A percentile compares a stretch with the other conserved stretches of the same genome.
Conservation (phyloP, 2,113 vertebrate species). For the Protobothrops mucrosquamatus region DNA sequence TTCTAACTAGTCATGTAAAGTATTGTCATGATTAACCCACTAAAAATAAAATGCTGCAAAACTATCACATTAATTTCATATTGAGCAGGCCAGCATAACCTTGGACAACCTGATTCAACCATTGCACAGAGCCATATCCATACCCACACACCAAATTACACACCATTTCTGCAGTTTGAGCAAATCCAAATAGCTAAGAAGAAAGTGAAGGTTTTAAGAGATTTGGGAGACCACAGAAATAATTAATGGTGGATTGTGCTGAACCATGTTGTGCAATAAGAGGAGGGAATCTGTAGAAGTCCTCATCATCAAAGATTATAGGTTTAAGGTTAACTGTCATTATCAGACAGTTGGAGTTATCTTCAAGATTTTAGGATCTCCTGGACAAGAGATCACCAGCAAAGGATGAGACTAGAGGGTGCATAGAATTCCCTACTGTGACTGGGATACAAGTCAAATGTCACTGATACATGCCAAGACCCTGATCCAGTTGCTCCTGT, state of each 20-base stretch:
- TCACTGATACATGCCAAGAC: neutral
- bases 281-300: neutral
- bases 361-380: neutral
- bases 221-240: neutral
- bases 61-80: neutral
- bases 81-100: neutral
- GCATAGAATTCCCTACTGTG: neutral
- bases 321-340: neutral
- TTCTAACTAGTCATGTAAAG: constrained; percentile 62
- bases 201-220: neutral
- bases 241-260: neutral
- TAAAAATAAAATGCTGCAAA: constrained; percentile 32
- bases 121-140: neutral
- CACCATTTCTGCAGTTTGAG: neutral
- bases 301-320: neutral
- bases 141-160: neutral
- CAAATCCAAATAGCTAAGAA: neutral
- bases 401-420: neutral
- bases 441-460: neutral
- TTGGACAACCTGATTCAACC: neutral
- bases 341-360: neutral
- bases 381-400: neutral
- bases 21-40: constrained; percentile 57
- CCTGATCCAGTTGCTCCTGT: neutral
- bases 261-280: neutral